Base-by-base conservation (phyloP, 1,140 invertebrate species). In the Trichonephila clavata region DNA sequence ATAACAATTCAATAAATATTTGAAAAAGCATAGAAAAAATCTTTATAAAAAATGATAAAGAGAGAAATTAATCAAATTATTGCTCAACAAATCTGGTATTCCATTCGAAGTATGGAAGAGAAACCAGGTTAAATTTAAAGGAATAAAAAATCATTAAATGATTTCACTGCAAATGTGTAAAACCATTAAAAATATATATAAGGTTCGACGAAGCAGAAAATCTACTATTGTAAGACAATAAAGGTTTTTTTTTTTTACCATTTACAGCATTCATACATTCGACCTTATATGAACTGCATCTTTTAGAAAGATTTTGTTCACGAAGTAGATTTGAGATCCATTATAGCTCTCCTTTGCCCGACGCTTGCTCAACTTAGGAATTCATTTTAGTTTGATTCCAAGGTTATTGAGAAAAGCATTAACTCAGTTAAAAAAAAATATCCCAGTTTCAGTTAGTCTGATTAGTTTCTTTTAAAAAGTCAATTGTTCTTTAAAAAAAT, bases 121-220 rank as follows among this genome's bases (percentile, higher is more conserved):
- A 32, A 20, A 77, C 24, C 18, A 77, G 14, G 18, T 77, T 39
- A 77, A 63, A 63, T 7, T 68, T 77, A 13, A 32, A 77, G 4
- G 27, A 77, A 77, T 77, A 18, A 32, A 77, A 77, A 77, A 77
- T 16, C 16, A 77, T 77, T 77, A 77, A 77, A 77, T 18, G 27
- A 77, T 77, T 77, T 68, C n/a, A 24, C 32, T 14, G 71, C 71
- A 32, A n/a, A n/a, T 14, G 71, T 39, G 18, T 77, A 16, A 77
- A 20, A 39, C 27, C 27, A 20, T 16, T 32, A 24, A 68, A 68
- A 68, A 24, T 13, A 68, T 5, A 68, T 8, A 0, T 13, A 24
- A 77, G 27, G 16, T 18, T 32, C 18, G 32, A 5, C 24, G 71
- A 77, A 77, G 16, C 27, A 27, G 71, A 77, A 77, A 77, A 39